phyloP scores from a whole-genome alignment of 1,140 invertebrate genomes.

The Meloidogyne chitwoodi region DNA sequence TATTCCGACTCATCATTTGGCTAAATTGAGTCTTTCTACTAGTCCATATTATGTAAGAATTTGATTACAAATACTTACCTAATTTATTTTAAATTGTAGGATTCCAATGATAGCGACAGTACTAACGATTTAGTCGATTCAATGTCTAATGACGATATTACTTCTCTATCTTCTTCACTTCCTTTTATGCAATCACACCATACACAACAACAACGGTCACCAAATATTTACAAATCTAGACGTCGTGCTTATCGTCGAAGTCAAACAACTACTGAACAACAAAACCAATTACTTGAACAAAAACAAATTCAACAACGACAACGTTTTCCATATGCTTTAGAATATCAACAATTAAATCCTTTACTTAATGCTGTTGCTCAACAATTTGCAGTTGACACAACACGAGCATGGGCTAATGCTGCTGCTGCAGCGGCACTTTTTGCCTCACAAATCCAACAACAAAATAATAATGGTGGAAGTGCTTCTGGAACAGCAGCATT shows the following conservation, averaged over 20 bases:
- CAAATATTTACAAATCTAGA: slow-evolving; percentile 13
- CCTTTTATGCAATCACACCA: background rate
- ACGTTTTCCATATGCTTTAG: background rate
- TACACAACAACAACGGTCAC: slow-evolving; percentile 8
- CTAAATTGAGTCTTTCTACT: slow-evolving; percentile 50
- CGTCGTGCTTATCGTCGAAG: slow-evolving; percentile 18
- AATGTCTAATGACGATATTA: slow-evolving; percentile 26
- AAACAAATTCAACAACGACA: slow-evolving; percentile 9
- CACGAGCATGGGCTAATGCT: slow-evolving; percentile 36
- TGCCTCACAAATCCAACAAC: slow-evolving; percentile 26
- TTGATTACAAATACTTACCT: background rate
- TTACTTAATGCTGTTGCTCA: slow-evolving; percentile 26
- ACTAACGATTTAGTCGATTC: slow-evolving; percentile 41
- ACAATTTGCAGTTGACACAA: slow-evolving; percentile 39
- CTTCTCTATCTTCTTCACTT: background rate
- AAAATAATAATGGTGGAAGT: background rate
- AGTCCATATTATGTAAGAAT: slow-evolving; percentile 48
- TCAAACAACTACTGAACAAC: background rate
- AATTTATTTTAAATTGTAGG: slow-evolving; percentile 30
- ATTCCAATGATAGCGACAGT: slow-evolving; percentile 52
- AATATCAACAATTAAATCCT: slow-evolving; percentile 23
- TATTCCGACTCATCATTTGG: slow-evolving; percentile 57
- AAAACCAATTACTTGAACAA: slow-evolving; percentile 20
- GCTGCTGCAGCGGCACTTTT: slow-evolving; percentile 32
- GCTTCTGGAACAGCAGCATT: slow-evolving; percentile 24